A percentile compares a stretch with the other conserved stretches of the same genome.
These are phyloP conservation scores for Macrochelys suwanniensis DNA, from an alignment of 2,797 vertebrate species.

Conservation along the genomic window DNA sequence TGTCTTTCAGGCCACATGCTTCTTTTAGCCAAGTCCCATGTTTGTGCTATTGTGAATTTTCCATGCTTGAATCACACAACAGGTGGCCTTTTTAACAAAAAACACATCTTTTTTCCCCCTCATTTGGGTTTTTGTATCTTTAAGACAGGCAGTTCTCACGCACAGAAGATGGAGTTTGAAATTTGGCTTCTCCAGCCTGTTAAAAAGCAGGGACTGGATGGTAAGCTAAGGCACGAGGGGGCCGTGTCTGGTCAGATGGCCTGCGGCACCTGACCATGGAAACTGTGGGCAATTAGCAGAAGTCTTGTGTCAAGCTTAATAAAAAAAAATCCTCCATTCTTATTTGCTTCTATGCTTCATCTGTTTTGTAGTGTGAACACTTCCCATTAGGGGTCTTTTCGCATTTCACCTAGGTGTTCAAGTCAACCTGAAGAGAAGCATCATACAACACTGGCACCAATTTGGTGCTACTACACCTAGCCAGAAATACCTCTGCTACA, in stretches of 20 bases:
- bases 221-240: background rate
- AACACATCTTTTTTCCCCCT: background rate
- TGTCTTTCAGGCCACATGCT: background rate
- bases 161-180: background rate
- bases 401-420: background rate
- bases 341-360: background rate
- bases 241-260: background rate
- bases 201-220: constrained; percentile 34
- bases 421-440: background rate
- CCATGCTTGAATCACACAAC: background rate
- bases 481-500: background rate
- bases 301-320: too few species aligned
- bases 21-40: background rate
- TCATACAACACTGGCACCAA: background rate
- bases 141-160: background rate
- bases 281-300: too few species aligned
- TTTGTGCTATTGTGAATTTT: background rate
- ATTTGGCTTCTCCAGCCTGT: constrained; percentile 18
- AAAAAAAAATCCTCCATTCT: background rate
- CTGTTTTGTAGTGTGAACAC: background rate
- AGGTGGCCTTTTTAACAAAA: background rate
- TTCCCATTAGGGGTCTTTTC: background rate
- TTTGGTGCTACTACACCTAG: background rate
- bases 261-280: background rate
- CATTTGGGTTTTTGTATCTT: background rate